Evolutionary conservation across 1,140 invertebrate genomes (phyloP).

Genomic region (Ooceraea biroi): DNA sequence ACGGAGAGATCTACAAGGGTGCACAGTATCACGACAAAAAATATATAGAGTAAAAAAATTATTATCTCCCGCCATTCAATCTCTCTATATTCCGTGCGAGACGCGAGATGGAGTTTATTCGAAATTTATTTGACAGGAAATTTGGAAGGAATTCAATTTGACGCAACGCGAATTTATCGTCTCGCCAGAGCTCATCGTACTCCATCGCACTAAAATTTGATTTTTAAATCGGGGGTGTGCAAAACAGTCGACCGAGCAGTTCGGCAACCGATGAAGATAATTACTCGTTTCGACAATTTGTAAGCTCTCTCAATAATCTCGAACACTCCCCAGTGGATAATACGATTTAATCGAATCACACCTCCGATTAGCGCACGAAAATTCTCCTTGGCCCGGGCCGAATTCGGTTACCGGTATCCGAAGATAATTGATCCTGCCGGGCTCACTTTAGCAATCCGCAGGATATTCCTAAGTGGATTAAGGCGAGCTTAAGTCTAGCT

Average conservation of each 20-base stretch:
- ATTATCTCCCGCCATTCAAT: background rate
- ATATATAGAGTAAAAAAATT: background rate
- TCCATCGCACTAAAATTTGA: no score
- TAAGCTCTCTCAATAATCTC: background rate
- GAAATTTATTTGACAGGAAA: no score
- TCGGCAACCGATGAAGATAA: background rate
- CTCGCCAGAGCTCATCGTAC: no score
- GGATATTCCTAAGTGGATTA: slow-evolving; percentile 44
- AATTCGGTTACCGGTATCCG: background rate
- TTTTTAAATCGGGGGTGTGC: no score
- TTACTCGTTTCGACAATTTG: background rate
- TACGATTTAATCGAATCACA: background rate
- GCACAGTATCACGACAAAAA: background rate
- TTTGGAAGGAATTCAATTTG: no score
- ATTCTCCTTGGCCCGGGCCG: background rate
- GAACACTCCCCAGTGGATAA: background rate
- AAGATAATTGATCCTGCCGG: slow-evolving; percentile 11
- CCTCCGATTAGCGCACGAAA: background rate
- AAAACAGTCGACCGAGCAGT: no score
- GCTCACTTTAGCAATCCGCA: background rate
- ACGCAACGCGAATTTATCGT: no score
- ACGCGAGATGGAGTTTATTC: no score
- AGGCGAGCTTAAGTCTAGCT: slow-evolving; percentile 41
- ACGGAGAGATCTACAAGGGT: background rate
- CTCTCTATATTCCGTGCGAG: no score